Conservation (phyloP, 53 echinoderm and acorn worm genomes). For the Holothuria scabra region DNA sequence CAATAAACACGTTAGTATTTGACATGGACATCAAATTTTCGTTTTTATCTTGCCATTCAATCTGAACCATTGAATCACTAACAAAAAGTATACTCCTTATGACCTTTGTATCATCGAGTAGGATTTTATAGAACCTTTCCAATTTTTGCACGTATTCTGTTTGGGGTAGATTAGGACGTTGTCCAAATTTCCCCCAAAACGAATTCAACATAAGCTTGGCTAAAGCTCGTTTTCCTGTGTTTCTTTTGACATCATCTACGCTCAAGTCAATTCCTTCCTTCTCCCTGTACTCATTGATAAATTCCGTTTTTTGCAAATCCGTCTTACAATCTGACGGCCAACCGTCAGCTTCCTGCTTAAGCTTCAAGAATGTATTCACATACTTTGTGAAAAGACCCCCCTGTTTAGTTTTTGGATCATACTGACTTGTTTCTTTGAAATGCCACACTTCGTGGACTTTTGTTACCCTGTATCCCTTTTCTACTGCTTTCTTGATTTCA, state of each 20-base stretch:
- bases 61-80: background rate
- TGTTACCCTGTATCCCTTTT: conserved; percentile 54
- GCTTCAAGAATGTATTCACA: conserved; percentile 66
- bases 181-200: conserved; percentile 68
- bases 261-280: conserved; percentile 57
- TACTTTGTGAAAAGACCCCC: conserved; percentile 69
- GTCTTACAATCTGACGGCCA: conserved; percentile 69
- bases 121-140: background rate
- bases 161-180: conserved; percentile 16
- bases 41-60: background rate
- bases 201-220: conserved; percentile 70
- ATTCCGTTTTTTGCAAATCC: background rate
- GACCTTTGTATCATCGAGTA: conserved; percentile 1
- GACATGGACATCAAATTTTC: background rate
- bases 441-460: conserved; percentile 74
- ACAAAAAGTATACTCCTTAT: background rate
- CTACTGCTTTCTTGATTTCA: conserved; percentile 72
- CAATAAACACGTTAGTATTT: conserved; percentile 32
- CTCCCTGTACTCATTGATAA: conserved; percentile 49
- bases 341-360: conserved; percentile 77
- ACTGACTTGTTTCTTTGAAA: conserved; percentile 45
- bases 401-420: conserved; percentile 37
- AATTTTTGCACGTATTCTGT: background rate
- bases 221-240: conserved; percentile 52
- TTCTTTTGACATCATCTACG: conserved; percentile 34